Conservation (phyloP, 2,113 vertebrate genomes). For the Grallaria varia region DNA sequence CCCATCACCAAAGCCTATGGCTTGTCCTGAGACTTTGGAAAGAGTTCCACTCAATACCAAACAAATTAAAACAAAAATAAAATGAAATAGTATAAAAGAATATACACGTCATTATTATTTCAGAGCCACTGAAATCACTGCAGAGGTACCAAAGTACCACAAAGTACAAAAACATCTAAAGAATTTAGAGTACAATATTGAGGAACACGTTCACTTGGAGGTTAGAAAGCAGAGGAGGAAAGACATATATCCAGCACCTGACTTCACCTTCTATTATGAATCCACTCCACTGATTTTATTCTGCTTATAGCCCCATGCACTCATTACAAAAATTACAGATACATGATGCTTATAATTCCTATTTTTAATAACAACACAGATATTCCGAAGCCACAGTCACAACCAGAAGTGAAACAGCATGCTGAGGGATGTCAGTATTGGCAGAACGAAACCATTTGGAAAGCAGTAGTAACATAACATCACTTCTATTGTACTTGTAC, state of each 20-base stretch:
- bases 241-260: not conserved
- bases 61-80: not conserved
- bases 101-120: not conserved
- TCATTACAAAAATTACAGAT: not conserved
- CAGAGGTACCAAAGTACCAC: not conserved
- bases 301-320: not conserved
- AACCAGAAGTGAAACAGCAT: not conserved
- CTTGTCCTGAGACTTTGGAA: not conserved
- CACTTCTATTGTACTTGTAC: not conserved
- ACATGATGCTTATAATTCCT: not conserved
- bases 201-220: not conserved
- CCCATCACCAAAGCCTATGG: not conserved
- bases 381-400: not conserved
- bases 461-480: not conserved
- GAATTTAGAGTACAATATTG: not conserved
- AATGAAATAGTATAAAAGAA: not conserved
- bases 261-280: not conserved
- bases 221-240: not conserved
- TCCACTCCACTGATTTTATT: not conserved
- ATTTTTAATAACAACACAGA: not conserved
- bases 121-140: not conserved
- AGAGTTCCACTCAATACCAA: not conserved
- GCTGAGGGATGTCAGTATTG: not conserved
- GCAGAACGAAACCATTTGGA: not conserved
- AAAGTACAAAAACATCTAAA: not conserved